Conservation (phyloP, 1,140 invertebrate genomes). For the Littorina saxatilis region DNA sequence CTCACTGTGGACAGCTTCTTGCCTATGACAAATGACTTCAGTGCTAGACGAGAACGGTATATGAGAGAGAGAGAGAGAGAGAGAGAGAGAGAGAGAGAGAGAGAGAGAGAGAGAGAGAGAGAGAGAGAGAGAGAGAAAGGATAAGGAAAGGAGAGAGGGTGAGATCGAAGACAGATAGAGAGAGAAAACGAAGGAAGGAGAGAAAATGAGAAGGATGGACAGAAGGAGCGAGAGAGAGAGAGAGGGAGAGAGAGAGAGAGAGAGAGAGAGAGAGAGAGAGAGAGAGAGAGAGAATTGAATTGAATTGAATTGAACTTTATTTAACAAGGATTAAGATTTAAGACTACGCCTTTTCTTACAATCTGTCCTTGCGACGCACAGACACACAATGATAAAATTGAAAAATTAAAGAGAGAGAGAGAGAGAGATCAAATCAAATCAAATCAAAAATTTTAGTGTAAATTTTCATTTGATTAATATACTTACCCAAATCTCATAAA, state of each 20-base stretch:
- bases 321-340: no score
- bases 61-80: not conserved
- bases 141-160: not conserved
- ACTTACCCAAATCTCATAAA: no score
- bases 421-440: no score
- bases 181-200: not conserved
- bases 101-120: constrained; percentile 4
- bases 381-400: no score
- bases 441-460: no score
- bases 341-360: no score
- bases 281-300: no score
- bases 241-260: not conserved
- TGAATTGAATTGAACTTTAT: no score
- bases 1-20: not conserved
- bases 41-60: no score
- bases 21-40: not conserved
- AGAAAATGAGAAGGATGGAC: not conserved
- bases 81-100: constrained; percentile 12
- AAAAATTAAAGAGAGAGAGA: no score
- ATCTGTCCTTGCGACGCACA: no score
- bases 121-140: constrained; percentile 8
- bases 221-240: not conserved
- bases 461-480: no score
- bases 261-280: constrained; percentile 3
- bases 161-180: not conserved